phyloP scores from a whole-genome alignment of 2,113 vertebrate species.

The Prietella phreatophila region DNA sequence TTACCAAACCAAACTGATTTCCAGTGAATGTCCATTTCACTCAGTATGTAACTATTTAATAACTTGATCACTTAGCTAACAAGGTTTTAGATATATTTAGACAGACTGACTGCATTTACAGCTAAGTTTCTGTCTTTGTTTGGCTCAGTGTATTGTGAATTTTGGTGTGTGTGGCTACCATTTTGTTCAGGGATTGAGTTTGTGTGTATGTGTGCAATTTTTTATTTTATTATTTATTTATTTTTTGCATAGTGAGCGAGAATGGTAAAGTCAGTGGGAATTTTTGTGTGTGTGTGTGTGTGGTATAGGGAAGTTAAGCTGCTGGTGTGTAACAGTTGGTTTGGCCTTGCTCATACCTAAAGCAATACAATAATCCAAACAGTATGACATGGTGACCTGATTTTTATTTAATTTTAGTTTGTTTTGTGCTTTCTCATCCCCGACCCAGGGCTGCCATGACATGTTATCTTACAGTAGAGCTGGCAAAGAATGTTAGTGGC shows the following conservation, averaged over 20 bases:
- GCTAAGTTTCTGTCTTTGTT: neutral
- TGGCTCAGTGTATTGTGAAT: neutral
- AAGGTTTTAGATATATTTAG: no score
- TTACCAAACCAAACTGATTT: no score
- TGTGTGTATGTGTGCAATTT: neutral
- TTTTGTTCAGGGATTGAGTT: neutral
- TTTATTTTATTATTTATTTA: no score
- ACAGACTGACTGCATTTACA: no score
- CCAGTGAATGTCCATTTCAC: no score
- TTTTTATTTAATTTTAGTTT: neutral
- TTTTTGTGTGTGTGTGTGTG: neutral
- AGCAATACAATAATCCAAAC: neutral
- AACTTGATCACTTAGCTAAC: no score
- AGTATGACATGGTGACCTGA: neutral
- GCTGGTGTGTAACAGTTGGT: neutral
- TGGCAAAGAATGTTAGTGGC: neutral
- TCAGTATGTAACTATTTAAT: no score
- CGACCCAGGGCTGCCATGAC: neutral
- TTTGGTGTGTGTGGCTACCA: neutral
- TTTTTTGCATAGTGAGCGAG: neutral
- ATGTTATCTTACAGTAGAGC: neutral
- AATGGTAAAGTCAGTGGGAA: neutral
- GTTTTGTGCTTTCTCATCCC: neutral
- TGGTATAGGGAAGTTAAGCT: neutral
- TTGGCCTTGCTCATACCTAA: neutral